Percentiles rank a stretch among this genome's conserved stretches.
Conservation (phyloP, 2,113 vertebrate genomes). For the Pyrgilauda ruficollis region DNA sequence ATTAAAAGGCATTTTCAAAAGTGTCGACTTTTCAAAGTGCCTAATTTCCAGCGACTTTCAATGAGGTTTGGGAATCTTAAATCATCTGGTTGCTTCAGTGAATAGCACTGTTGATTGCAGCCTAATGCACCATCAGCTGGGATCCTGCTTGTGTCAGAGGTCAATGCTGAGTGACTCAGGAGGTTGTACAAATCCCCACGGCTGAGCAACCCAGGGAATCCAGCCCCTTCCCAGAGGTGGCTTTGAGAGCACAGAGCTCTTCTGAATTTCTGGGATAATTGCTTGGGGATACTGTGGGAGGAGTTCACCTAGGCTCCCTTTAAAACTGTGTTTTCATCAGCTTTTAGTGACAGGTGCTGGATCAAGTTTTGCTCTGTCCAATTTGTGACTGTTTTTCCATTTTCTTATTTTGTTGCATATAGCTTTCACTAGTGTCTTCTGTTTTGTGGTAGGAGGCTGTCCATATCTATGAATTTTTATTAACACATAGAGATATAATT, state of each 20-base stretch:
- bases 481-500: not conserved
- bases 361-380: not conserved
- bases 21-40: constrained; percentile 8
- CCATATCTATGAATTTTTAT: not conserved
- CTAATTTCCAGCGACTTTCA: constrained; percentile 27
- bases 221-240: not conserved
- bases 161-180: not conserved
- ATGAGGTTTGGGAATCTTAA: not conserved
- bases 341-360: not conserved
- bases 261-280: not conserved
- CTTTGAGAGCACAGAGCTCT: not conserved
- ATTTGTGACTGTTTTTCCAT: not conserved
- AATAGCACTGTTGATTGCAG: constrained; percentile 7
- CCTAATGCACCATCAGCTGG: not conserved
- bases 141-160: constrained; percentile 15
- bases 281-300: rapidly evolving
- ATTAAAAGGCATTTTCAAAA: constrained; percentile 51
- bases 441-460: not conserved
- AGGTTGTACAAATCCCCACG: not conserved
- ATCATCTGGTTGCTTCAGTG: not conserved
- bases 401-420: not conserved
- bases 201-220: not conserved
- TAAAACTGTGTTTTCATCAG: not conserved
- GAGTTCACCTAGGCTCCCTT: not conserved
- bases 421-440: not conserved